Percentiles rank a stretch among this genome's conserved stretches.
phyloP scores from a whole-genome alignment of 2,888 invertebrate species.

The Antitype chi region DNA sequence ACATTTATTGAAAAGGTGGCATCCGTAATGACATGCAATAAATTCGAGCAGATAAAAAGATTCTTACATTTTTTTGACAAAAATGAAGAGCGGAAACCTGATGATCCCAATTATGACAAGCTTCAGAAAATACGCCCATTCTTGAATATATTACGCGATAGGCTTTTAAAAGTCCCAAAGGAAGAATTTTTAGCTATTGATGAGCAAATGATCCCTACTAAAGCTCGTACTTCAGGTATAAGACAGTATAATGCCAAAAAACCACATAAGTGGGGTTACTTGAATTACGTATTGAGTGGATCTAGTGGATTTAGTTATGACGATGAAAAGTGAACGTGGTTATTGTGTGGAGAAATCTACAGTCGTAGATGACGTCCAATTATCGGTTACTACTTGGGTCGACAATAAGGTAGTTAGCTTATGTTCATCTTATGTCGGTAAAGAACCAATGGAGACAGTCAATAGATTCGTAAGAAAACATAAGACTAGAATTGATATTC shows the following conservation, averaged over 20 bases:
- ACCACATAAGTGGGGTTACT: slow-evolving; percentile 10
- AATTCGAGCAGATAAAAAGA: slow-evolving; percentile 7
- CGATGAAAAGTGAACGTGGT: slow-evolving; percentile 12
- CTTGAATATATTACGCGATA: slow-evolving; percentile 9
- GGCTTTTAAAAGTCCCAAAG: slow-evolving; percentile 5
- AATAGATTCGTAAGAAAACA: slow-evolving; percentile 55
- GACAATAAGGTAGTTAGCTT: slow-evolving; percentile 64
- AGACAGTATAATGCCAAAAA: slow-evolving; percentile 7
- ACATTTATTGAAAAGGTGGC: slow-evolving; percentile 9
- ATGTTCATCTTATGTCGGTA: slow-evolving; percentile 63
- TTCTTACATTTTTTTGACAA: slow-evolving; percentile 5
- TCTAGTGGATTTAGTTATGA: slow-evolving; percentile 4
- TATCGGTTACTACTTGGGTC: slow-evolving; percentile 48
- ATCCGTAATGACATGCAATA: slow-evolving; percentile 3
- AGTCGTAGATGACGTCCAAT: slow-evolving; percentile 11
- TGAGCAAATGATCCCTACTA: slow-evolving; percentile 10
- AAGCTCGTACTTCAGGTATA: slow-evolving; percentile 7
- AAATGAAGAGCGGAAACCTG: neutral
- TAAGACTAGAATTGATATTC: slow-evolving; percentile 54
- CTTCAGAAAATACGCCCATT: slow-evolving; percentile 9
- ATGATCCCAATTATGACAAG: slow-evolving; percentile 8
- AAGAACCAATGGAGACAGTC: slow-evolving; percentile 51
- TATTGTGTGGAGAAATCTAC: slow-evolving; percentile 14
- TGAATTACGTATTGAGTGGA: neutral
- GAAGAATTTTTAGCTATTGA: slow-evolving; percentile 10